These are phyloP conservation scores for Trinectes maculatus DNA, from an alignment of 2,113 vertebrate genomes.

Conservation along the genomic window DNA sequence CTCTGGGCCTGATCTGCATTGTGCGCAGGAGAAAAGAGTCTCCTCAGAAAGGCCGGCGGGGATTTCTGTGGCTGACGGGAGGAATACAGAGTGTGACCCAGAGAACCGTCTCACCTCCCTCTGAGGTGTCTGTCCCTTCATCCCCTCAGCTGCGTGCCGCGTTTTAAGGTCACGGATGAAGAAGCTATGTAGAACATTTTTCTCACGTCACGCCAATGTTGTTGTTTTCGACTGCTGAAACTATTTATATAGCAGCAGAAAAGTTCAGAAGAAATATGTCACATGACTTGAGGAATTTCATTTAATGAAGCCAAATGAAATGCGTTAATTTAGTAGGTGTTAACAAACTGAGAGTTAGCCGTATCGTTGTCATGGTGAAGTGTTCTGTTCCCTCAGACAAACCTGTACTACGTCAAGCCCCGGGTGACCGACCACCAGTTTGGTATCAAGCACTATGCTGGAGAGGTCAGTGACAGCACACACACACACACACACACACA, in stretches of 20 bases:
- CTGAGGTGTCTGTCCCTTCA: constrained; percentile 29
- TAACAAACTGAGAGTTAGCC: constrained; percentile 2
- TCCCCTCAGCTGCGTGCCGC: not conserved
- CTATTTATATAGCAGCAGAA: not conserved
- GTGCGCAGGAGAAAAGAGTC: constrained; percentile 58
- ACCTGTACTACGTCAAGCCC: constrained; percentile 90
- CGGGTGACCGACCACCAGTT: constrained; percentile 91
- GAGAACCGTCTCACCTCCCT: constrained; percentile 35
- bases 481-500: constrained; percentile 17
- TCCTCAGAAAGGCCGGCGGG: constrained; percentile 41
- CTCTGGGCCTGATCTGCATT: constrained; percentile 52
- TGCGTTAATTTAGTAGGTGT: too few species aligned
- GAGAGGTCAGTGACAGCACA: constrained; percentile 85
- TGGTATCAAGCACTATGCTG: constrained; percentile 93
- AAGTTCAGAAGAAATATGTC: not conserved
- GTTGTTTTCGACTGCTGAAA: not conserved
- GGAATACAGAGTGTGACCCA: constrained; percentile 28
- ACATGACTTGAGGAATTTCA: too few species aligned
- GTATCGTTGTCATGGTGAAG: too few species aligned
- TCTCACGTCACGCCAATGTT: not conserved
- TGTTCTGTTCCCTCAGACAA: constrained; percentile 80
- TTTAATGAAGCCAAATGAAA: too few species aligned
- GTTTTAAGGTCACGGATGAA: constrained; percentile 14
- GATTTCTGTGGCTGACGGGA: constrained; percentile 37
- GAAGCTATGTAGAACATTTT: not conserved